Percentiles rank a stretch among this genome's conserved stretches.
phyloP scores from a whole-genome alignment of 1,140 invertebrate genomes.

The Listronotus oregonensis region DNA sequence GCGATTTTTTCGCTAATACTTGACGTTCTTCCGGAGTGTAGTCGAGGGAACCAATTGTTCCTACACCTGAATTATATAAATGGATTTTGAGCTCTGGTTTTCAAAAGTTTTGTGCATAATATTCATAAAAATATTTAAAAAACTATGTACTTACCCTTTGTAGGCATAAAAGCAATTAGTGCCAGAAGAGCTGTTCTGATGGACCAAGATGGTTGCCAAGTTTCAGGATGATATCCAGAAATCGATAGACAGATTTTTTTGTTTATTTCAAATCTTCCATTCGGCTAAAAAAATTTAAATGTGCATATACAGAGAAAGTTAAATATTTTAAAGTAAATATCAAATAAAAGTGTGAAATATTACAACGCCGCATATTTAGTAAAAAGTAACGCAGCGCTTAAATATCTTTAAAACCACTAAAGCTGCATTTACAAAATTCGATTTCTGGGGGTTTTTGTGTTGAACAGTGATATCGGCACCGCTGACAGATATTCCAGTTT shows the following conservation, averaged over 20 bases:
- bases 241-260: conserved; percentile 97
- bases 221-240: conserved; percentile 96
- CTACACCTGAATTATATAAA: conserved; percentile 64
- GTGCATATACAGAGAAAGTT: no score
- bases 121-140: background rate
- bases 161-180: conserved; percentile 94
- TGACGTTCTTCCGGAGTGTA: conserved; percentile 84
- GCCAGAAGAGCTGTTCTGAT: conserved; percentile 92
- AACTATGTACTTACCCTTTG: conserved; percentile 55
- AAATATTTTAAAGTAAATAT: no score
- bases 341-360: no score
- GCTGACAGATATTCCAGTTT: no score
- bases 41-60: conserved; percentile 89
- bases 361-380: no score
- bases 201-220: conserved; percentile 96
- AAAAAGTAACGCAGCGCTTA: no score
- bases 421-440: no score
- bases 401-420: no score
- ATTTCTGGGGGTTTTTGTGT: no score
- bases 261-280: conserved; percentile 92
- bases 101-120: no score
- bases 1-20: conserved; percentile 76
- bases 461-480: no score
- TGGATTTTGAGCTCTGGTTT: no score
- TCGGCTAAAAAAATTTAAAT: conserved; percentile 81